Evolutionary conservation across 2,888 invertebrate species (phyloP).

Genomic region (Cryptocheilus praepositus): DNA sequence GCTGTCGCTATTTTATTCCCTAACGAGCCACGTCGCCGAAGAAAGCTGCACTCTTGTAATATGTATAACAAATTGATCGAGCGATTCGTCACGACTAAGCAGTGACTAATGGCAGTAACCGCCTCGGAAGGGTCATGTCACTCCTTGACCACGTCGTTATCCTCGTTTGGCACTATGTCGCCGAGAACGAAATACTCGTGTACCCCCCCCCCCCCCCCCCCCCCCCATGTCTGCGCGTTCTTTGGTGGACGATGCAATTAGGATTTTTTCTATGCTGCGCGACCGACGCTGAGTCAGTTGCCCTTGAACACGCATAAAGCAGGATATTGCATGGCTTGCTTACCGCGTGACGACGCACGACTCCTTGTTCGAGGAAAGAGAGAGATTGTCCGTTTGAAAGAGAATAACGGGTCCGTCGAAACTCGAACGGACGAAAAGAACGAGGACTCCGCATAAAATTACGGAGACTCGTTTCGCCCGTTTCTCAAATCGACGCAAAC

Average conservation of each 20-base stretch:
- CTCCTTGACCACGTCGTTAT: constrained; percentile 43
- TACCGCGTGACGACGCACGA: background rate
- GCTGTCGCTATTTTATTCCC: too few relatives aligned
- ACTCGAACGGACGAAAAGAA: too few relatives aligned
- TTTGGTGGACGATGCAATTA: constrained; percentile 57
- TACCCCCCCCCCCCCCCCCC: constrained; percentile 23
- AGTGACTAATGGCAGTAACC: constrained; percentile 32
- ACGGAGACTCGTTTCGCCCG: too few relatives aligned
- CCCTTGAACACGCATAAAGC: constrained; percentile 65
- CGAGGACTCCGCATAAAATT: too few relatives aligned
- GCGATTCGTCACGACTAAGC: constrained; percentile 3
- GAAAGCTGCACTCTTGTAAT: background rate
- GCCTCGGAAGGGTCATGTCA: constrained; percentile 43
- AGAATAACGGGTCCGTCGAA: constrained; percentile 3
- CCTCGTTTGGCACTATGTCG: constrained; percentile 34
- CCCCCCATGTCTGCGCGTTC: constrained; percentile 4
- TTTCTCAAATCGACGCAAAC: too few relatives aligned
- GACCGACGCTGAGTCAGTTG: constrained; percentile 65
- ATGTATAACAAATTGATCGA: constrained; percentile 17
- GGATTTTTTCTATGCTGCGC: constrained; percentile 63
- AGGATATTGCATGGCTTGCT: constrained; percentile 38
- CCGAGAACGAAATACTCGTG: constrained; percentile 15
- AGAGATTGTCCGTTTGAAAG: constrained; percentile 1
- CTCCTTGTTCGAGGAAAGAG: constrained; percentile 1
- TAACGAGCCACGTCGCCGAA: too few relatives aligned